Base-by-base conservation (phyloP, 2,797 vertebrate genomes). In the Schizothorax lantsangensis region DNA sequence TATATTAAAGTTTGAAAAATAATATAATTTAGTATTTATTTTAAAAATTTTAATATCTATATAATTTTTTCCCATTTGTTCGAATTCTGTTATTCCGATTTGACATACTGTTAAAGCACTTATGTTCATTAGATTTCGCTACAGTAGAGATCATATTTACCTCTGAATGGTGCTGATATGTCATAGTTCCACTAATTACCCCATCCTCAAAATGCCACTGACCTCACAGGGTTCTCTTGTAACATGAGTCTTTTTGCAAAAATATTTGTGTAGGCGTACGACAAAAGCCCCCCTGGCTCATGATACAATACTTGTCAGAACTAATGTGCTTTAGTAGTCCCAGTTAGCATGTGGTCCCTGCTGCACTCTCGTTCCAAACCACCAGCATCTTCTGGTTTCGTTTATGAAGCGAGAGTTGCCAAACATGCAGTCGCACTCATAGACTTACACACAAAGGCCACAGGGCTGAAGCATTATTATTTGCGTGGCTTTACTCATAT, bases 331-430 rank as follows among this genome's bases (percentile, higher is more conserved):
- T 93, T 89, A 92, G 93, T 91, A 92, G 92, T 93, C 92, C 78
- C 90, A 86, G 92, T 92, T 93, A 94, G 93, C 94, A 94, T 95
- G 94, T 91, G 94, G 94, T 95, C 94, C 91, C 45, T 88, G 89
- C 83, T 90, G n/a, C 86, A 69, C 89, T 75, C 88, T 64, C 89
- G 62, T 90, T 95, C 95, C 94, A 95, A 95, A 95, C 94, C 93
- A 80, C 93, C 80, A 94, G 93, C 94, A 94, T 95, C 95, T 95
- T 94, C 94, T 95, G 94, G 94, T 96, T 95, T 94, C 93, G 88
- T 92, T 95, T 95, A 95, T 93, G 91, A 93, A 91, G 91, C 86
- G 30, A 87, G 88, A 81, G 92, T 93, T 95, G 95, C 94, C 94
- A 95, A 94, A 92, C 92, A 81, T 83, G 78, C 66, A 88, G 52